These are phyloP conservation scores for Acrocephalus arundinaceus DNA, from an alignment of 2,113 vertebrate species.

Conservation along the genomic window DNA sequence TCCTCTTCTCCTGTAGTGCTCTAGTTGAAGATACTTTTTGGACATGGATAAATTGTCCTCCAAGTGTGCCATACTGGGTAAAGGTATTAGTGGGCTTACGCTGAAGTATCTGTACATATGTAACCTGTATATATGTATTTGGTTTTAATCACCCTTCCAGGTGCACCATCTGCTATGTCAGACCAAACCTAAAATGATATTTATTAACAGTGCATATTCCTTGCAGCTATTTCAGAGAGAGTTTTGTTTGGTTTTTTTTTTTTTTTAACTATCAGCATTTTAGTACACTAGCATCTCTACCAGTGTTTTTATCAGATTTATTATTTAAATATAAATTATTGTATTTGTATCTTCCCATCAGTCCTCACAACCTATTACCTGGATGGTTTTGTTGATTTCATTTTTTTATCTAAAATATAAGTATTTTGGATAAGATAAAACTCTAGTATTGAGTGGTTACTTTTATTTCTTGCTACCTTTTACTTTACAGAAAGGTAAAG, in stretches of 20 bases:
- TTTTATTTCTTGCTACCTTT: neutral
- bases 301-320: neutral
- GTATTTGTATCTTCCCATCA: neutral
- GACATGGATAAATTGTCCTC: neutral
- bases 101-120: neutral
- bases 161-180: neutral
- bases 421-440: neutral
- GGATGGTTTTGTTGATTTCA: neutral
- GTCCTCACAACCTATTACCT: neutral
- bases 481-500: neutral
- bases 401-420: neutral
- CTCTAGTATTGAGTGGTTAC: neutral
- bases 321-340: neutral
- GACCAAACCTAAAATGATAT: neutral
- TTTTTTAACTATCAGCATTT: neutral
- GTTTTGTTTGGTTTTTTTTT: neutral
- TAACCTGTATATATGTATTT: neutral
- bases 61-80: neutral
- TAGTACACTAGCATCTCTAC: neutral
- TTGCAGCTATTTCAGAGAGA: neutral
- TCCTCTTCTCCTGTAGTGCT: neutral
- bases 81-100: neutral
- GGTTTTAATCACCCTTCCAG: neutral
- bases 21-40: neutral
- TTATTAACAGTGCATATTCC: neutral